Conservation (phyloP, 2,888 invertebrate genomes). For the Meiosimyza decipiens region DNA sequence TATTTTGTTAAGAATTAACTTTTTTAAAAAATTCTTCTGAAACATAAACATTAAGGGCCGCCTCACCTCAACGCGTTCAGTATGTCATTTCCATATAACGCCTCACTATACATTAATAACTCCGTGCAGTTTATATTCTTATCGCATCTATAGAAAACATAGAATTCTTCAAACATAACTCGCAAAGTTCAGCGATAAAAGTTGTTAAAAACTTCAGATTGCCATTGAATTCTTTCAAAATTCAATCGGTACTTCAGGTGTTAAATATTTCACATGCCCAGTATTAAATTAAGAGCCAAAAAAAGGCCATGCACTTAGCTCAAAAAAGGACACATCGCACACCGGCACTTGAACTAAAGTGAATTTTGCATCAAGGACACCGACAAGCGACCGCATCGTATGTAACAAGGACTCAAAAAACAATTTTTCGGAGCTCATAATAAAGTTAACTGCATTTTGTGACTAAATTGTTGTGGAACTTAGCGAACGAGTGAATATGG, state of each 20-base stretch:
- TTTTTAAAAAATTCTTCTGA: too few relatives aligned
- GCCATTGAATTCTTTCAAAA: background rate
- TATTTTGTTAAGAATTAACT: too few relatives aligned
- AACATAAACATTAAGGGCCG: too few relatives aligned
- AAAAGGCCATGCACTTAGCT: slow-evolving; percentile 35
- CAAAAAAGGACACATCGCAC: background rate
- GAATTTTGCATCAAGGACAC: slow-evolving; percentile 22
- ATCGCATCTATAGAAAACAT: too few relatives aligned
- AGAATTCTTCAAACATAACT: too few relatives aligned
- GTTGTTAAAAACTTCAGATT: too few relatives aligned
- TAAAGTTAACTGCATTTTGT: slow-evolving; percentile 58
- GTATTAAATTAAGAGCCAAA: slow-evolving; percentile 41
- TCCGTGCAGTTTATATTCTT: too few relatives aligned
- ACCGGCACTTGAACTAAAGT: slow-evolving; percentile 6
- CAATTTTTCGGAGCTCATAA: slow-evolving; percentile 39
- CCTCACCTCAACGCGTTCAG: too few relatives aligned
- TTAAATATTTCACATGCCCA: slow-evolving; percentile 28
- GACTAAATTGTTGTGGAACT: slow-evolving; percentile 43
- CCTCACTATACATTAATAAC: too few relatives aligned
- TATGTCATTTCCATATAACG: too few relatives aligned
- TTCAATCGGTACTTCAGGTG: slow-evolving; percentile 29
- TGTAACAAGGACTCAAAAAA: slow-evolving; percentile 24
- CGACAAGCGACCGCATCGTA: background rate
- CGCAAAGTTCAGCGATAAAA: too few relatives aligned
- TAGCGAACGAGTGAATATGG: background rate